These are phyloP conservation scores for Sitta europaea DNA, from an alignment of 2,113 vertebrate species.

Conservation along the genomic window DNA sequence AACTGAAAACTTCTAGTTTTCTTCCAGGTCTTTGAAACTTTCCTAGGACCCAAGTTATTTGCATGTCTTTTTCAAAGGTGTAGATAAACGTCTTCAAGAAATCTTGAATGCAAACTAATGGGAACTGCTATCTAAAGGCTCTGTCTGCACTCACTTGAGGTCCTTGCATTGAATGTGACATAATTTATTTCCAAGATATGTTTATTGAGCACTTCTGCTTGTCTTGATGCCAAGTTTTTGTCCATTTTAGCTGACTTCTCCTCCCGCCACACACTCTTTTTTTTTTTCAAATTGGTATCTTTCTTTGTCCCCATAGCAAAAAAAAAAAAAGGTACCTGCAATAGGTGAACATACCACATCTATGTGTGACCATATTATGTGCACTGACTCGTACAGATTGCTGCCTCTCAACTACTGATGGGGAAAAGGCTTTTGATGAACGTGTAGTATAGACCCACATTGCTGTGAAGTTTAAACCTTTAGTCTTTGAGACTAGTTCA, in stretches of 20 bases:
- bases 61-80: background rate
- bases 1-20: background rate
- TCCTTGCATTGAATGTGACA: background rate
- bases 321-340: background rate
- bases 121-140: background rate
- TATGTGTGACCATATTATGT: background rate
- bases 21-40: background rate
- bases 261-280: background rate
- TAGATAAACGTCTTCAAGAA: background rate
- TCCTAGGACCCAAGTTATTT: background rate
- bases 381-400: background rate
- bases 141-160: background rate
- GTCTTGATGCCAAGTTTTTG: background rate
- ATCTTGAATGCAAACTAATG: background rate
- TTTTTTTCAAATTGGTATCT: background rate
- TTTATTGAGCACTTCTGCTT: background rate
- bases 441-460: background rate
- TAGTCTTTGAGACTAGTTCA: background rate
- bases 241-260: background rate
- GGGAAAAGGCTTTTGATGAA: background rate
- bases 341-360: rapidly evolving
- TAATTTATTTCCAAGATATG: background rate
- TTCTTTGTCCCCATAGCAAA: background rate
- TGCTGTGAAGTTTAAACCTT: background rate
- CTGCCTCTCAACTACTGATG: background rate